Evolutionary conservation across 2,113 vertebrate species (phyloP).

Genomic region (Lophius piscatorius): DNA sequence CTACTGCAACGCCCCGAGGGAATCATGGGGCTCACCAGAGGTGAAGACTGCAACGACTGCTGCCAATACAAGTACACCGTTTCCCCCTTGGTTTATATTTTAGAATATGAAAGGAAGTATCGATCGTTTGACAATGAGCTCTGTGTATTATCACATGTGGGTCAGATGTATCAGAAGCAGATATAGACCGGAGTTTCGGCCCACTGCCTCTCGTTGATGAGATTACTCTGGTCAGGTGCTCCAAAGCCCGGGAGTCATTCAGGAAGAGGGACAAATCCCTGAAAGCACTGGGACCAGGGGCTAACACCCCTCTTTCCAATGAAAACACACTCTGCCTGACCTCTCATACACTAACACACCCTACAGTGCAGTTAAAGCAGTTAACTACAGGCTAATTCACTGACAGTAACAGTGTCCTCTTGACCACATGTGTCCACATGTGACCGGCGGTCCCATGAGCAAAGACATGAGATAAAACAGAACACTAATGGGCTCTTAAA

Average conservation of each 20-base stretch:
- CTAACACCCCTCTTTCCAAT: neutral
- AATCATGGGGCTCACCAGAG: constrained; percentile 16
- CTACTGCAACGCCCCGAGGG: constrained; percentile 14
- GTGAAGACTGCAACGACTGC: constrained; percentile 5
- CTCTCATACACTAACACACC: constrained; percentile 21
- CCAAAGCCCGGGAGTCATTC: constrained; percentile 39
- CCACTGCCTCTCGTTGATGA: constrained; percentile 44
- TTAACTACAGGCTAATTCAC: constrained; percentile 31
- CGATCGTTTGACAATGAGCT: neutral
- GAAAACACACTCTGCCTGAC: constrained; percentile 13
- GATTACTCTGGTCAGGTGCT: constrained; percentile 42
- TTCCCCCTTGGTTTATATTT: neutral
- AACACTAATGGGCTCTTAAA: constrained; percentile 5
- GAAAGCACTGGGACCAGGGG: constrained; percentile 20
- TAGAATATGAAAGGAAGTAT: neutral
- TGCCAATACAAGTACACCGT: neutral
- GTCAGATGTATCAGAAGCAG: neutral
- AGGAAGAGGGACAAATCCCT: constrained; percentile 49
- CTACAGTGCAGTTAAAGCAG: neutral
- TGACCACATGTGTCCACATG: too few relatives aligned
- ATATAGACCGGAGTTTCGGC: constrained; percentile 41
- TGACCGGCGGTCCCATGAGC: neutral
- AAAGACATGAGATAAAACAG: neutral
- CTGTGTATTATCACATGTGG: too few relatives aligned
- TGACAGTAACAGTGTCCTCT: constrained; percentile 19